These are phyloP conservation scores for Rhodinocichla rosea DNA, from an alignment of 2,113 vertebrate species.

Conservation along the genomic window DNA sequence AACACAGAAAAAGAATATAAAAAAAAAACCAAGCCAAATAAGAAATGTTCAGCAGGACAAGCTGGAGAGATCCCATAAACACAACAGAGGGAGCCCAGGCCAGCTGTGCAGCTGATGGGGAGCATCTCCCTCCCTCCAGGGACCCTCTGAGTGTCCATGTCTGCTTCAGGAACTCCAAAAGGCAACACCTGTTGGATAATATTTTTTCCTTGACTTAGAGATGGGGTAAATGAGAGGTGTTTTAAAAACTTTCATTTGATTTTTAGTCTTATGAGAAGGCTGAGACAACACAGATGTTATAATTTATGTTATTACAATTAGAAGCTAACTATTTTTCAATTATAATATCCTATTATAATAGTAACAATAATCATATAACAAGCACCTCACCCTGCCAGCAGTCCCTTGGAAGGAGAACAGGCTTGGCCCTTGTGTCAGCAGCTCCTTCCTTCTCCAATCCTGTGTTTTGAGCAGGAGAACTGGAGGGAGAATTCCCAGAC, in stretches of 20 bases:
- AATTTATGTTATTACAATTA: no score
- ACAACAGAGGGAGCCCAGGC: background rate
- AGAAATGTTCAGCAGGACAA: background rate
- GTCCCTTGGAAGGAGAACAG: background rate
- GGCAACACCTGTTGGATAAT: background rate
- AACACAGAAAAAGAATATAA: background rate
- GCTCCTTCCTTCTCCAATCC: background rate
- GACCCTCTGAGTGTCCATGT: background rate
- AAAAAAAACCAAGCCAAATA: background rate
- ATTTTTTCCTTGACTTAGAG: background rate
- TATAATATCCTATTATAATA: no score
- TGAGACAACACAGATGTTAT: background rate
- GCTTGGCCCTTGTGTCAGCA: background rate
- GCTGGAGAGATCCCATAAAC: background rate
- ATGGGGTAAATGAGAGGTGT: background rate
- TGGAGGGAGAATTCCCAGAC: background rate
- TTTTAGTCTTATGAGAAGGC: background rate
- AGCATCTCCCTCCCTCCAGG: background rate
- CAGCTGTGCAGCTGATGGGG: background rate
- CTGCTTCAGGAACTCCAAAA: background rate
- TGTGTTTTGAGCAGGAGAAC: fast-evolving
- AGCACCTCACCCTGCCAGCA: background rate
- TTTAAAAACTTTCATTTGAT: background rate
- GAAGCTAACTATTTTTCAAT: no score
- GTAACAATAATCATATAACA: background rate